Evolutionary conservation across 2,888 invertebrate species (phyloP).

Genomic region (Mythimna albipuncta): DNA sequence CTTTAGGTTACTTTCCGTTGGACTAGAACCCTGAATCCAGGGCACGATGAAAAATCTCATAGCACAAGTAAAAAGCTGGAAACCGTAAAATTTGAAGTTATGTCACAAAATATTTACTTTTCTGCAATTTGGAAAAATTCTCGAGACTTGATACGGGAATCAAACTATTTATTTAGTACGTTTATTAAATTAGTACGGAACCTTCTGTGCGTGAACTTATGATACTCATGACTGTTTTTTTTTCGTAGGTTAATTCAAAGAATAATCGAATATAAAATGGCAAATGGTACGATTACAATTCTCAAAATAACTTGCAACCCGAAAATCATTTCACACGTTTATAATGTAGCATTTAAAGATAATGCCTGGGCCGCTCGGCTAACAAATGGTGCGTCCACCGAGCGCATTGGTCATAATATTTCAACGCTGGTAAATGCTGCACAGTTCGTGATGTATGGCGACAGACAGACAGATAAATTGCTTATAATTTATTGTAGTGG

Average conservation of each 20-base stretch:
- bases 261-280: too few relatives aligned
- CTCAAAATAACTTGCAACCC: slow-evolving; percentile 25
- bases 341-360: slow-evolving; percentile 53
- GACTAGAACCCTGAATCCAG: too few relatives aligned
- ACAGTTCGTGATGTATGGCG: slow-evolving; percentile 85
- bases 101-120: too few relatives aligned
- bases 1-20: too few relatives aligned
- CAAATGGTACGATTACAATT: background rate
- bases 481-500: slow-evolving; percentile 88
- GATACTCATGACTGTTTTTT: background rate
- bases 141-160: too few relatives aligned
- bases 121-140: too few relatives aligned
- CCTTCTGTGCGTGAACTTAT: too few relatives aligned
- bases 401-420: slow-evolving; percentile 84
- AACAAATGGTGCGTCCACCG: slow-evolving; percentile 75
- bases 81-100: too few relatives aligned
- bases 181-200: too few relatives aligned
- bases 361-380: slow-evolving; percentile 65
- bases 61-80: too few relatives aligned
- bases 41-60: too few relatives aligned
- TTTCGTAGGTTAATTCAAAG: background rate
- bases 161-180: too few relatives aligned
- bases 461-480: slow-evolving; percentile 90
- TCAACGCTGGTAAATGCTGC: slow-evolving; percentile 84
- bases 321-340: slow-evolving; percentile 50